Base-by-base conservation (phyloP, 2,113 vertebrate species). In the Polypterus bichir region DNA sequence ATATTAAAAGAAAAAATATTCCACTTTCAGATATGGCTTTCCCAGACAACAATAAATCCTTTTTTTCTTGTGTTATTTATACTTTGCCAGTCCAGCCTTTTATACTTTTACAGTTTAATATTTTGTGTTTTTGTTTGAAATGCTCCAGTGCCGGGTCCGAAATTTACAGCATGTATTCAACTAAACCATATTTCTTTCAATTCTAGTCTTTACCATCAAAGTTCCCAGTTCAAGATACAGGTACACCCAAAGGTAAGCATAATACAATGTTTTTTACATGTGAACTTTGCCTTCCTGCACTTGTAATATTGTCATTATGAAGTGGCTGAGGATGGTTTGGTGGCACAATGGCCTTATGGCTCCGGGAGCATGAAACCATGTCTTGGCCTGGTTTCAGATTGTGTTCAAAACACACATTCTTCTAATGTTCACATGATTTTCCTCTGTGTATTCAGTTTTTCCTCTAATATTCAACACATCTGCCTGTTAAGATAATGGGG, bases 211-310 rank as follows among this genome's bases (percentile, higher is more conserved):
- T 78, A 76, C 85, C 92, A 86, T 82, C 85, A 80, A 94, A 91
- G 73, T 93, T 92, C 66, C 94, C 95, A 9, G 81, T 98, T 66
- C 95, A 98, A 85, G 95, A 94, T 57, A 93, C 94, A 3, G 89
- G 87, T 73, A 66, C 83, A 65, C 89, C 85, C 60, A 90, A 94
- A 75, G 87, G 91, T 94, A 87, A 73, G 63, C 49, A 60, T 48
- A 70, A 56, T 72, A 2, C 65, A 8, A 66, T 61, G 62, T 46
- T 66, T 6, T 5, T 66, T 47, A n/a, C 54, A 11, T 3, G 10
- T 44, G 54, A 59, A 4, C 27, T n/a, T 55, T 7, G 3, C 10
- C 44, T 4, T 57, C 7, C 54, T 11, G 27, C 4, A 8, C 54
- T 8, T 27, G 44, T 55, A 11, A 5, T 55, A 55, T 55, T 55